Percentiles rank a stretch among this genome's conserved stretches.
These are phyloP conservation scores for Cephalophus harveyi DNA, from an alignment of 2,113 vertebrate genomes.

Conservation along the genomic window DNA sequence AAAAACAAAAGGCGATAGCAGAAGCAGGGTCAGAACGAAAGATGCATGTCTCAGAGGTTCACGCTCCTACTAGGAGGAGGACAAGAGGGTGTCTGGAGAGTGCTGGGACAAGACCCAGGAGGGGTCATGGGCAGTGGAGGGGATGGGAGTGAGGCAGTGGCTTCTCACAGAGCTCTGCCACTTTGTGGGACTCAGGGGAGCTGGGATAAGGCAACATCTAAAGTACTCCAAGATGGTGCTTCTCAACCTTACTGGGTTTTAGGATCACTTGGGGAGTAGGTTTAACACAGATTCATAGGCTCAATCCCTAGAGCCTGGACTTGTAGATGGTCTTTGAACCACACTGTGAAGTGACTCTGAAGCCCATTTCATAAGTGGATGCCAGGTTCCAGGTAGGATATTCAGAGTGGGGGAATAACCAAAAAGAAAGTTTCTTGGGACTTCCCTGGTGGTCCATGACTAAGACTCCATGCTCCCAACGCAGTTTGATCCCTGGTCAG, in stretches of 20 bases:
- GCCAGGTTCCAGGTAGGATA: neutral
- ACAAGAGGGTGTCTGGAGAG: neutral
- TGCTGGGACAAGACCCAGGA: neutral
- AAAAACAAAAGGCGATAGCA: neutral
- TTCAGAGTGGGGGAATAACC: neutral
- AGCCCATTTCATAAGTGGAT: neutral
- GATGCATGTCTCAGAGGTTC: rapidly evolving
- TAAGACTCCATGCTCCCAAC: neutral
- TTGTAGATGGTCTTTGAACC: neutral
- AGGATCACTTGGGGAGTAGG: neutral
- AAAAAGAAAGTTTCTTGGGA: neutral
- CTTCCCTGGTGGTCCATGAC: neutral
- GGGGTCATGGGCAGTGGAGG: neutral
- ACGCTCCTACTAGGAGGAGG: neutral
- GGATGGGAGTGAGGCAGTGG: rapidly evolving
- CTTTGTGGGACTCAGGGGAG: neutral
- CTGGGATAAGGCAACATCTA: neutral
- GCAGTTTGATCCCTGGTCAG: neutral
- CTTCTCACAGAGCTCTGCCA: neutral
- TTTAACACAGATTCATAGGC: neutral
- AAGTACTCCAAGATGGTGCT: neutral
- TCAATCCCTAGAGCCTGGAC: neutral
- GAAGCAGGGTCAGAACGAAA: neutral
- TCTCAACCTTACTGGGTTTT: neutral
- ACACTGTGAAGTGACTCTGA: neutral